These are phyloP conservation scores for Drosophila greeni DNA, from an alignment of 2,888 invertebrate genomes.

Conservation along the genomic window DNA sequence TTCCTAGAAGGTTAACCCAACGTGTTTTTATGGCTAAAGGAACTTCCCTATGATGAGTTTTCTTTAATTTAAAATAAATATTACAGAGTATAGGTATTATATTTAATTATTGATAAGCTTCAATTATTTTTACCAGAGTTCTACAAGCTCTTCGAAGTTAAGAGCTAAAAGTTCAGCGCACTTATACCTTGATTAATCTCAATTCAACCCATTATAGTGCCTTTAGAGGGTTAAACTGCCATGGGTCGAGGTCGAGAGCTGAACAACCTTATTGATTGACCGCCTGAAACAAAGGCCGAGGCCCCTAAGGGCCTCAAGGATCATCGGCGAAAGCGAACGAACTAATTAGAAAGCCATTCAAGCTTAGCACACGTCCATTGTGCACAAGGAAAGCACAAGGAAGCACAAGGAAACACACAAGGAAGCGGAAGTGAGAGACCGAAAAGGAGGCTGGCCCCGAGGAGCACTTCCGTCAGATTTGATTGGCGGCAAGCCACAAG, in stretches of 20 bases:
- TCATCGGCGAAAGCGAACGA: conserved; percentile 55
- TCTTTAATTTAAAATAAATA: neutral
- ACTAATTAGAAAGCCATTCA: conserved; percentile 70
- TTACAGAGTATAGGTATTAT: neutral
- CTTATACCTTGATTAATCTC: neutral
- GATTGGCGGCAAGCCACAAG: conserved; percentile 41
- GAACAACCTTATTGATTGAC: conserved; percentile 57
- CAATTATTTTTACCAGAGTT: neutral
- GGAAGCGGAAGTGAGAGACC: conserved; percentile 16
- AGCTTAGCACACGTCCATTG: conserved; percentile 42
- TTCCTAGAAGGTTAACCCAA: conserved; percentile 13
- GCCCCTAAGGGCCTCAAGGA: conserved; percentile 58
- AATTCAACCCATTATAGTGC: conserved; percentile 4
- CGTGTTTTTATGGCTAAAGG: neutral
- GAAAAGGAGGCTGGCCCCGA: conserved; percentile 14
- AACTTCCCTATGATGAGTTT: neutral
- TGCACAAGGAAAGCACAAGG: conserved; percentile 23
- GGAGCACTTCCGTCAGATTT: conserved; percentile 35
- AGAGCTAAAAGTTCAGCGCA: neutral
- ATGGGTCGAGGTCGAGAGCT: conserved; percentile 48
- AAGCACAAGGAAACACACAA: neutral
- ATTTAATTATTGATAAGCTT: neutral
- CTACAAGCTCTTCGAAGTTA: neutral
- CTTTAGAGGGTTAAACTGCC: conserved; percentile 27
- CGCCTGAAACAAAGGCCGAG: conserved; percentile 47